A percentile compares a stretch with the other conserved stretches of the same genome.
Conservation (phyloP, 2,113 vertebrate genomes). For the Anseranas semipalmata region DNA sequence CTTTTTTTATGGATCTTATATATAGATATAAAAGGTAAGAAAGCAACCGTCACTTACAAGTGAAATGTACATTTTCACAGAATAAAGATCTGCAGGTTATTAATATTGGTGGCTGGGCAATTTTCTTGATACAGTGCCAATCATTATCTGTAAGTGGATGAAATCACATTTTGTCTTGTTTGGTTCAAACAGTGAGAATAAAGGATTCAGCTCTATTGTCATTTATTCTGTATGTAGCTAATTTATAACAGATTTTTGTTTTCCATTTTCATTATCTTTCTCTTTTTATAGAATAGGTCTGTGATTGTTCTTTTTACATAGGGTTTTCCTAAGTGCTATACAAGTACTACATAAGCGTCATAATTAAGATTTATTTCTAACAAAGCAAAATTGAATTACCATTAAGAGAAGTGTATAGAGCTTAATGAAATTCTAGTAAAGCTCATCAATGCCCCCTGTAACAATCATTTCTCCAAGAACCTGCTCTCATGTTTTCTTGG, state of each 20-base stretch:
- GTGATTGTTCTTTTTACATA: neutral
- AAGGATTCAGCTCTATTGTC: neutral
- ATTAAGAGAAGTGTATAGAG: neutral
- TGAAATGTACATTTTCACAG: neutral
- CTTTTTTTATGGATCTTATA: neutral
- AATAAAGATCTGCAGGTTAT: neutral
- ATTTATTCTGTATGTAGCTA: neutral
- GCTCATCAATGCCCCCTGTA: neutral
- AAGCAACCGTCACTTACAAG: neutral
- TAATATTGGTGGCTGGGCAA: neutral
- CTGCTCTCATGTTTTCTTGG: neutral
- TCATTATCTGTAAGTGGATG: slow-evolving; percentile 4
- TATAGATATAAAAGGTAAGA: neutral
- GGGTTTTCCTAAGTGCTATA: neutral
- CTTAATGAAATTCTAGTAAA: neutral
- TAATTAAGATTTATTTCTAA: slow-evolving; percentile 39
- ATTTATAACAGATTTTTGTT: neutral
- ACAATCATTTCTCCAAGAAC: neutral
- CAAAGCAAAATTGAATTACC: slow-evolving; percentile 4
- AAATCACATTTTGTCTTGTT: neutral
- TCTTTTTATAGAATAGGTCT: neutral
- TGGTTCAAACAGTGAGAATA: neutral
- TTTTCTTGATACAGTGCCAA: neutral
- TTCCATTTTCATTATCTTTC: neutral
- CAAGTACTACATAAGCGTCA: neutral